Evolutionary conservation across 1,140 invertebrate genomes (phyloP).

Genomic region (Heliothis virescens): DNA sequence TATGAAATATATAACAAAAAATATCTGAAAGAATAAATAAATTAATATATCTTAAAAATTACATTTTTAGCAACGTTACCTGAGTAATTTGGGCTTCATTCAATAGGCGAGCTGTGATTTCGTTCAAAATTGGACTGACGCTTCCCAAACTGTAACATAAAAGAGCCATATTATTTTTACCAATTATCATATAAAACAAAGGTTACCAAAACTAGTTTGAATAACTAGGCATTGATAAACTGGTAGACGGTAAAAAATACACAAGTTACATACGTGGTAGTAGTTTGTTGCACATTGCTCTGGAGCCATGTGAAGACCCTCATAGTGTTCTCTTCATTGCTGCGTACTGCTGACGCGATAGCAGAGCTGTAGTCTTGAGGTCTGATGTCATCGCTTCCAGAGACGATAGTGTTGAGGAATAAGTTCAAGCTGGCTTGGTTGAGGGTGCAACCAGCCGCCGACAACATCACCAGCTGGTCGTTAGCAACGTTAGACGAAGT

Average conservation of each 20-base stretch:
- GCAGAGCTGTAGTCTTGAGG: constrained; percentile 79
- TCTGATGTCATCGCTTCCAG: constrained; percentile 72
- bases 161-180: no score
- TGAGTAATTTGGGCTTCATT: constrained; percentile 74
- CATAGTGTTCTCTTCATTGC: constrained; percentile 81
- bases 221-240: background rate
- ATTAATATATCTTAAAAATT: no score
- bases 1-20: no score
- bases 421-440: constrained; percentile 72
- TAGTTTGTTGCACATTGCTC: constrained; percentile 72
- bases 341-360: constrained; percentile 78
- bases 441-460: constrained; percentile 87
- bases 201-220: no score
- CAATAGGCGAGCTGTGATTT: constrained; percentile 81
- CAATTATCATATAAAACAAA: no score
- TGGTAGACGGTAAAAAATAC: background rate
- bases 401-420: constrained; percentile 72
- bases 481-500: constrained; percentile 80
- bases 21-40: no score
- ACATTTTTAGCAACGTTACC: constrained; percentile 54
- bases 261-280: constrained; percentile 76
- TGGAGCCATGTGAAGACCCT: constrained; percentile 85
- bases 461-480: constrained; percentile 87
- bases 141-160: constrained; percentile 63
- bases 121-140: constrained; percentile 78